These are phyloP conservation scores for Colletes collaris DNA, from an alignment of 2,888 invertebrate genomes.

Conservation along the genomic window DNA sequence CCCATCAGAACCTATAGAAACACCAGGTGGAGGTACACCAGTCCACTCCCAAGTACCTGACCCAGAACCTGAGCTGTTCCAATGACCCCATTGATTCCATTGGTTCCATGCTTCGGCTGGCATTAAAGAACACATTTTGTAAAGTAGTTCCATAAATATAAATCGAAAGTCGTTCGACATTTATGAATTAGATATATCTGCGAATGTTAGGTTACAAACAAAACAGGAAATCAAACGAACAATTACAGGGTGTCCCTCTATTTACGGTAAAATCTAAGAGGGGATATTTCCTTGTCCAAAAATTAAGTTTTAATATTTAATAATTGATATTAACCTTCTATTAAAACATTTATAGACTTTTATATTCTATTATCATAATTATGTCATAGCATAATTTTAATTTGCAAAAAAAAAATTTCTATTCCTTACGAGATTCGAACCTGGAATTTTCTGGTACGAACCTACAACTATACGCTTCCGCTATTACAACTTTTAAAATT, in stretches of 20 bases:
- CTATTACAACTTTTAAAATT: no score
- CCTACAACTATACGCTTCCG: no score
- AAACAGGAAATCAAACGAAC: not conserved
- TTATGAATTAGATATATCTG: conserved; percentile 1
- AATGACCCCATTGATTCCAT: conserved; percentile 80
- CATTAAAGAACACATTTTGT: conserved; percentile 34
- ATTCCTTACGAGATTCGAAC: no score
- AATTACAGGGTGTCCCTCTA: not conserved
- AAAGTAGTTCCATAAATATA: conserved; percentile 6
- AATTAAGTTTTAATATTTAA: no score
- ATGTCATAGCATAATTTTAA: no score
- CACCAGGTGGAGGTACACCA: conserved; percentile 78
- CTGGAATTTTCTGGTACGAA: no score
- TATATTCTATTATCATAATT: not conserved
- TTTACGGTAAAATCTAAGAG: not conserved
- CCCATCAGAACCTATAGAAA: conserved; percentile 78
- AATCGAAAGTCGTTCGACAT: not conserved
- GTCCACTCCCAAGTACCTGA: conserved; percentile 81
- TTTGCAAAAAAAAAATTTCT: no score
- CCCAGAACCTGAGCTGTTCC: conserved; percentile 75
- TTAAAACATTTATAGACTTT: not conserved
- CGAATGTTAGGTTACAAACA: conserved; percentile 3
- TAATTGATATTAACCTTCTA: no score
- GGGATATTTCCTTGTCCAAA: no score
- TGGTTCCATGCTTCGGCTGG: conserved; percentile 78